Percentiles rank a stretch among this genome's conserved stretches.
Conservation (phyloP, 2,888 invertebrate species). For the Harpalus rufipes region DNA sequence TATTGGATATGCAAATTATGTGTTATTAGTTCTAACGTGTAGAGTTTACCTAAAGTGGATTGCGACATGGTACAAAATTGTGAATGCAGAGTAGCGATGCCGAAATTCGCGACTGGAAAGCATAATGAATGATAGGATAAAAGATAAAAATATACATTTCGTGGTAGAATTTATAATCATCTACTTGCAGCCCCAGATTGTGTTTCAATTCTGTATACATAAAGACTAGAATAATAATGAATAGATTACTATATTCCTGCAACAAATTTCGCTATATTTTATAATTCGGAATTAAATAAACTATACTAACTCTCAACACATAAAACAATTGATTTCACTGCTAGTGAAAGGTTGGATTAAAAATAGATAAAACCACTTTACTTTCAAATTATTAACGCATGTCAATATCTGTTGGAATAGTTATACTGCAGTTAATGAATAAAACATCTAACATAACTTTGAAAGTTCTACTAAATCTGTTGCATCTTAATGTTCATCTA, state of each 20-base stretch:
- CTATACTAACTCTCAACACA: too few species aligned
- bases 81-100: neutral
- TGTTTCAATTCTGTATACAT: neutral
- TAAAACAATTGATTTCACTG: too few species aligned
- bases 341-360: neutral
- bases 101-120: constrained; percentile 1
- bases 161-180: constrained; percentile 3
- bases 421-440: too few species aligned
- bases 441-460: too few species aligned
- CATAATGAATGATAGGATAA: neutral
- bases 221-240: neutral
- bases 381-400: neutral
- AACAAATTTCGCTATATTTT: too few species aligned
- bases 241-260: too few species aligned
- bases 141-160: constrained; percentile 6
- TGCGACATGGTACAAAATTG: neutral
- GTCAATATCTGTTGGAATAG: neutral
- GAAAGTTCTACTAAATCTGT: too few species aligned
- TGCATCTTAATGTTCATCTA: too few species aligned
- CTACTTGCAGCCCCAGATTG: neutral
- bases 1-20: neutral
- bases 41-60: neutral
- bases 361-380: neutral
- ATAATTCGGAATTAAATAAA: too few species aligned
- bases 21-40: constrained; percentile 2